Base-by-base conservation (phyloP, 2,888 invertebrate genomes). In the Oscheius sp. region DNA sequence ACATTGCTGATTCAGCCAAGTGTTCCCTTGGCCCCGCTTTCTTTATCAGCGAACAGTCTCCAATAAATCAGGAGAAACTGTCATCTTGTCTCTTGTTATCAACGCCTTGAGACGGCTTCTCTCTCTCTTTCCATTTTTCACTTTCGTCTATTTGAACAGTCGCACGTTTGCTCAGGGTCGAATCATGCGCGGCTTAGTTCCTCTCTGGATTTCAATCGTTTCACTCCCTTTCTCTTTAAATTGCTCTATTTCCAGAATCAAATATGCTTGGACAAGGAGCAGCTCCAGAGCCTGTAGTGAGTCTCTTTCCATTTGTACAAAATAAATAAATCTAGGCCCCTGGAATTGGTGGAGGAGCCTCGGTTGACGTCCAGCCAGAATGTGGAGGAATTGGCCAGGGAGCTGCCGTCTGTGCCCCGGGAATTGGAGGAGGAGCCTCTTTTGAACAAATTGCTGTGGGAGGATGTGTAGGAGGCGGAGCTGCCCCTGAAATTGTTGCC, bases 121-220 rank as follows among this genome's bases (percentile, higher is more conserved):
- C 20, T 42, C 42, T 4, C 6, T 42, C 20, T 20, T 17, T 42
- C 42, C 12, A 42, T 42, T 10, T 48, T 48, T 48, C 48, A 23
- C 23, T 48, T 55, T 55, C 55, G 15, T 34, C n/a, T 55, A 34
- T 55, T 55, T 55, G 34, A 17, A n/a, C 33, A 55, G 34, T 33
- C 20, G n/a, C 55, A 34, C 55, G 55, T 55, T 55, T 55, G 55
- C 55, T 55, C 55, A 55, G 37, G 55, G 37, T 34, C 55, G 55
- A 55, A 55, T 55, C 55, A 55, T 55, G 55, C 55, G 55, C 33
- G 55, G 23, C 25, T 23, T 23, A 20, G 23, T 23, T 10, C 48
- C 12, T 20, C 23, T 10, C 17, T 23, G 20, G 55, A 33, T 34
- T 55, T 55, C 37, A 33, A n/a, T 34, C 53, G 33, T 27, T 48